phyloP scores from a whole-genome alignment of 2,888 invertebrate species.

The Cyclophora albipunctata region DNA sequence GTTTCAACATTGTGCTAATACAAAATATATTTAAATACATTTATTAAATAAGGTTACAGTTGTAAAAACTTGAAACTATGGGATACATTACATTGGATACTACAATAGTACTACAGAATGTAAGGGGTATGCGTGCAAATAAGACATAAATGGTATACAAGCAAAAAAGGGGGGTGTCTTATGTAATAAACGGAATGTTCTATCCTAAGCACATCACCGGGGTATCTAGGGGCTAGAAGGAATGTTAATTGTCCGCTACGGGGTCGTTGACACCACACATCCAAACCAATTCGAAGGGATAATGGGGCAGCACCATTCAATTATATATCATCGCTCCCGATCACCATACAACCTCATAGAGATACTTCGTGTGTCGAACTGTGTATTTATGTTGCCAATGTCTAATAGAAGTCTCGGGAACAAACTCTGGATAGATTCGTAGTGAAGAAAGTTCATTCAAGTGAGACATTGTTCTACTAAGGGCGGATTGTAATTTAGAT shows the following conservation, averaged over 20 bases:
- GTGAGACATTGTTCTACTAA: slow-evolving; percentile 7
- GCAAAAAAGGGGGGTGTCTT: slow-evolving; percentile 42
- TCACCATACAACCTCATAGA: slow-evolving; percentile 64
- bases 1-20: slow-evolving; percentile 36
- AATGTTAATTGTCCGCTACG: slow-evolving; percentile 50
- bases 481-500: slow-evolving; percentile 11
- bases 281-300: slow-evolving; percentile 47
- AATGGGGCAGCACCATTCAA: slow-evolving; percentile 73
- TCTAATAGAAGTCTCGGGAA: background rate
- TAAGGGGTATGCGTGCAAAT: slow-evolving; percentile 39
- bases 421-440: slow-evolving; percentile 5
- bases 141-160: slow-evolving; percentile 38
- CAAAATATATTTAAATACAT: slow-evolving; percentile 19
- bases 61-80: slow-evolving; percentile 16
- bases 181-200: slow-evolving; percentile 41
- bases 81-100: slow-evolving; percentile 25
- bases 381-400: no score
- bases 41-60: slow-evolving; percentile 19
- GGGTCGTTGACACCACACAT: slow-evolving; percentile 54
- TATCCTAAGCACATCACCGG: slow-evolving; percentile 48
- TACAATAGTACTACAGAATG: slow-evolving; percentile 23
- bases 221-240: slow-evolving; percentile 43
- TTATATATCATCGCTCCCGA: slow-evolving; percentile 50
- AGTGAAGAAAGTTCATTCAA: slow-evolving; percentile 9
- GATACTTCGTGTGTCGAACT: slow-evolving; percentile 12